phyloP scores from a whole-genome alignment of 2,888 invertebrate species.

The Troglohyphantes excavatus region DNA sequence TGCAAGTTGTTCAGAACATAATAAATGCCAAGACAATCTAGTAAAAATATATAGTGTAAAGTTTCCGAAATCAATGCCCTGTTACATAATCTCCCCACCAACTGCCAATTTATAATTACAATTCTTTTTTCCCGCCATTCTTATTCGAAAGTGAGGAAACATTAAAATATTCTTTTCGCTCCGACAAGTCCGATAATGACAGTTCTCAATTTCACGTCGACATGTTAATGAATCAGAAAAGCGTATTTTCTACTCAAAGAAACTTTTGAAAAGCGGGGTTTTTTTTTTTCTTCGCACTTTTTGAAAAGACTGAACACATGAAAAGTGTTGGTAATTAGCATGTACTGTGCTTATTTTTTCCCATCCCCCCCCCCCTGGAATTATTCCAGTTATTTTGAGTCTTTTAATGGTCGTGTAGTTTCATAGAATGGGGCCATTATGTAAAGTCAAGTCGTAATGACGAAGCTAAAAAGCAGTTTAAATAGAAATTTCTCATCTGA shows the following conservation, averaged over 20 bases:
- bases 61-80: too few relatives aligned
- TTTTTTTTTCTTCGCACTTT: background rate
- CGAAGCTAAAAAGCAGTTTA: background rate
- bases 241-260: background rate
- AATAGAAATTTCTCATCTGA: background rate
- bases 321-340: slow-evolving; percentile 9
- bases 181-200: slow-evolving; percentile 37
- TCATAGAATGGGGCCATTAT: background rate
- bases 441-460: background rate
- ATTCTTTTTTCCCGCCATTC: slow-evolving; percentile 33
- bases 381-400: slow-evolving; percentile 4
- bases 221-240: slow-evolving; percentile 41
- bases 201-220: slow-evolving; percentile 27
- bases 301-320: background rate
- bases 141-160: background rate
- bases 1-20: too few relatives aligned
- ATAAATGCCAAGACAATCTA: too few relatives aligned
- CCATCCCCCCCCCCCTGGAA: background rate
- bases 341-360: background rate
- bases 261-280: background rate
- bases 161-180: slow-evolving; percentile 8
- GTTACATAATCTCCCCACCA: background rate
- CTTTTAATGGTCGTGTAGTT: background rate
- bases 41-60: too few relatives aligned
- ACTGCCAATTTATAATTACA: slow-evolving; percentile 18